These are phyloP conservation scores for Napeogenes inachia DNA, from an alignment of 2,888 invertebrate species.

Conservation along the genomic window DNA sequence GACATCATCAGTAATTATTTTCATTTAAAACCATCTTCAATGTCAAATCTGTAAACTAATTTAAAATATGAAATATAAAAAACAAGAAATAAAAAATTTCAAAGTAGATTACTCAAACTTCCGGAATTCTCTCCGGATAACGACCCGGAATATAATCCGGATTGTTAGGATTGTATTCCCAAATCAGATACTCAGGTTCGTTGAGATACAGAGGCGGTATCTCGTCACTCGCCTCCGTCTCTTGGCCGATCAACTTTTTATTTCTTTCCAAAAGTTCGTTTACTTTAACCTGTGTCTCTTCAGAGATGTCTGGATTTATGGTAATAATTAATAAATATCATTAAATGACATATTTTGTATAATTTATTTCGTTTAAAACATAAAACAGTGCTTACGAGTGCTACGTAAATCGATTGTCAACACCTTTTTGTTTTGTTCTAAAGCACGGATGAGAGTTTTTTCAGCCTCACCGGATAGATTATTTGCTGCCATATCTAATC, in stretches of 20 bases:
- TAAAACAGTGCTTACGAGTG: conserved; percentile 52
- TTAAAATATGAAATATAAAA: neutral
- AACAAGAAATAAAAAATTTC: neutral
- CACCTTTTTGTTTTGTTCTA: conserved; percentile 58
- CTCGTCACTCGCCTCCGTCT: conserved; percentile 62
- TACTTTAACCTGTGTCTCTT: conserved; percentile 60
- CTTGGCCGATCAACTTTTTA: conserved; percentile 51
- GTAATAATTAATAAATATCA: too few species aligned
- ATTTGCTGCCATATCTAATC: conserved; percentile 78
- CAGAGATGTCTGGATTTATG: conserved; percentile 61
- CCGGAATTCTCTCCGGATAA: conserved; percentile 59
- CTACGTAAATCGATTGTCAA: conserved; percentile 60
- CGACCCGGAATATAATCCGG: conserved; percentile 63
- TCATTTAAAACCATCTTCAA: too few species aligned
- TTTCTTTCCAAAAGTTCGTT: conserved; percentile 69
- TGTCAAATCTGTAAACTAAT: too few species aligned
- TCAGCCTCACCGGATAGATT: conserved; percentile 78
- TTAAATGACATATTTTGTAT: too few species aligned
- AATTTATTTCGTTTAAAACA: neutral
- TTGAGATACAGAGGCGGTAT: conserved; percentile 68
- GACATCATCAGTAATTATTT: too few species aligned
- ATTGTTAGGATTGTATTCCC: conserved; percentile 73
- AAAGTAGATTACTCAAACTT: conserved; percentile 41
- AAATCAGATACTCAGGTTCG: conserved; percentile 71
- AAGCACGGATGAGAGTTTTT: conserved; percentile 56